Conservation (phyloP, 2,113 vertebrate species). For the Athene noctua region DNA sequence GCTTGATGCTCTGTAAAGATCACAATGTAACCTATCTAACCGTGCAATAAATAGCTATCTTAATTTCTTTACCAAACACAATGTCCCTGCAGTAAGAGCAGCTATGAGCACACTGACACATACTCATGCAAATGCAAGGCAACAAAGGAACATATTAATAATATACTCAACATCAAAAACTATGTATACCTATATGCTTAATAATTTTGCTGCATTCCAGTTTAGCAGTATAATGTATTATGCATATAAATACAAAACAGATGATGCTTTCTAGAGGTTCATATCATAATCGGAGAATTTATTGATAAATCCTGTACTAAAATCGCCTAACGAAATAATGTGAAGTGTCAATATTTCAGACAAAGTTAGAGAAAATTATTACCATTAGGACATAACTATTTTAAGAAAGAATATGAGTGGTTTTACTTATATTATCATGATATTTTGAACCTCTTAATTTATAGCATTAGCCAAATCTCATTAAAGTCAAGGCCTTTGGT, state of each 20-base stretch:
- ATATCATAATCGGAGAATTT: not conserved
- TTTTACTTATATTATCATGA: not conserved
- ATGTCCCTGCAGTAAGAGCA: not conserved
- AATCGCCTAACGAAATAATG: not conserved
- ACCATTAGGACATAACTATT: not conserved
- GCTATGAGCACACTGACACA: not conserved
- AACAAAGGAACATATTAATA: constrained; percentile 18
- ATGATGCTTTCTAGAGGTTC: not conserved
- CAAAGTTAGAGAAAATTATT: not conserved
- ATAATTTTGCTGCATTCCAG: not conserved
- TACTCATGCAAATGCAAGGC: not conserved
- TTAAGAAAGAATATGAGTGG: not conserved
- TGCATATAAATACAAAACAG: not conserved
- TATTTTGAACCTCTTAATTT: not conserved
- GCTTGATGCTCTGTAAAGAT: not conserved
- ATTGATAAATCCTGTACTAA: not conserved
- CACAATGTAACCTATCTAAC: not conserved
- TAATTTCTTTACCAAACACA: constrained; percentile 34
- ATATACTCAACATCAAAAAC: not conserved
- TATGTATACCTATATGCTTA: not conserved
- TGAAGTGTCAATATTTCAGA: not conserved
- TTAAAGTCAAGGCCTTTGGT: not conserved
- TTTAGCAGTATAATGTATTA: not conserved
- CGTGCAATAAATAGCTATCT: constrained; percentile 3
- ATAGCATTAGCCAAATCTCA: not conserved